phyloP scores from a whole-genome alignment of 2,888 invertebrate genomes.

The Escarpia spicata region DNA sequence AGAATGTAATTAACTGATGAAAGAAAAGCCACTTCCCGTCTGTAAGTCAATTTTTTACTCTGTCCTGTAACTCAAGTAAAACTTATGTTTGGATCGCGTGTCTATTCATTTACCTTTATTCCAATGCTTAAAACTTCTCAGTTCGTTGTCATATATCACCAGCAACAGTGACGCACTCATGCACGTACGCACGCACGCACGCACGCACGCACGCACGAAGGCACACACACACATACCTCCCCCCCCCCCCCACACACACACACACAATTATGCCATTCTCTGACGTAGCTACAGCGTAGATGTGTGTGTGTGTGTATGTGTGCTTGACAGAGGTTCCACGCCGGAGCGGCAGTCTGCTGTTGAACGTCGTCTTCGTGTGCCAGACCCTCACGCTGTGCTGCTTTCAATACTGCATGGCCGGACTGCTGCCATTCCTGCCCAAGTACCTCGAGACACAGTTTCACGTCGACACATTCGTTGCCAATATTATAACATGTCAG shows the following conservation, averaged over 20 bases:
- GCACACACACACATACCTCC: background rate
- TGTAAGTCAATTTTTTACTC: too few relatives aligned
- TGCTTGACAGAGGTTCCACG: slow-evolving; percentile 20
- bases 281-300: background rate
- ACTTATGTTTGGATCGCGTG: too few relatives aligned
- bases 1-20: too few relatives aligned
- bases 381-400: slow-evolving; percentile 28
- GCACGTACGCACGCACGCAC: background rate
- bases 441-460: slow-evolving; percentile 33
- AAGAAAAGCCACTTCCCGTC: too few relatives aligned
- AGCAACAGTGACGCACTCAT: background rate
- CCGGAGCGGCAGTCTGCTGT: slow-evolving; percentile 18
- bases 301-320: background rate
- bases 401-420: slow-evolving; percentile 25
- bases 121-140: too few relatives aligned
- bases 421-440: slow-evolving; percentile 32
- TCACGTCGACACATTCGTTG: slow-evolving; percentile 24
- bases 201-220: background rate
- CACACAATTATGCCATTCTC: background rate
- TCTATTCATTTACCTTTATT: too few relatives aligned
- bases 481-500: slow-evolving; percentile 33
- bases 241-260: background rate
- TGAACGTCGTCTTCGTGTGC: slow-evolving; percentile 25
- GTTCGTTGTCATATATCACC: too few relatives aligned
- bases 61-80: too few relatives aligned